Conservation (phyloP, 92 coral and sea anemone species). For the Meandrina meandrites region DNA sequence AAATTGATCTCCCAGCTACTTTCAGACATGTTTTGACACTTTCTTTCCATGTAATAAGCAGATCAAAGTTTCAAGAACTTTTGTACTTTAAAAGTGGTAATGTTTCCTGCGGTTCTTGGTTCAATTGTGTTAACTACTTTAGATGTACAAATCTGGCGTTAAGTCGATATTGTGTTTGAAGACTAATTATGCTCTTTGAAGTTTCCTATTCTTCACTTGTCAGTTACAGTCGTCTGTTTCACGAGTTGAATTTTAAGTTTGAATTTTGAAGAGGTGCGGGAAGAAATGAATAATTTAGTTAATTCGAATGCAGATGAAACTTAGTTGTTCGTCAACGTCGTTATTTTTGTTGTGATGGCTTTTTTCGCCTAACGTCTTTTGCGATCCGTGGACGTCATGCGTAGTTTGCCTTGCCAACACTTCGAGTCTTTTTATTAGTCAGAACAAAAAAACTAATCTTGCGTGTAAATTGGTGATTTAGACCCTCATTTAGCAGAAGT, state of each 20-base stretch:
- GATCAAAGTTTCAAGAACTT: constrained; percentile 5
- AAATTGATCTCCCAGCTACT: neutral
- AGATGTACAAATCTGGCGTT: neutral
- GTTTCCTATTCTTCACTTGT: neutral
- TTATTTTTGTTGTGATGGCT: no score
- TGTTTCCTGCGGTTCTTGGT: neutral
- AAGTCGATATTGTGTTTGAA: neutral
- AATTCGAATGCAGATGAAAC: neutral
- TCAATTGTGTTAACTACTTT: neutral
- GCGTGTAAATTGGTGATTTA: neutral
- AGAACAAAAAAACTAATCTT: neutral
- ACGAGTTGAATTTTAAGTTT: neutral
- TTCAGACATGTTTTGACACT: neutral
- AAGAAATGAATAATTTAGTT: neutral
- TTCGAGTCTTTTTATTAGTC: neutral
- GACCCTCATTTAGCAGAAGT: neutral
- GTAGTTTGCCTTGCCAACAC: neutral
- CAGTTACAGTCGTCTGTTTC: neutral
- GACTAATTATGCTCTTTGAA: neutral
- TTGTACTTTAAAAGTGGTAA: neutral
- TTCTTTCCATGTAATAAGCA: neutral
- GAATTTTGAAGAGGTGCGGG: no score
- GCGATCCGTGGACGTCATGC: neutral
- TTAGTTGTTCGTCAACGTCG: neutral
- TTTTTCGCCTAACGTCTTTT: neutral